Base-by-base conservation (phyloP, 1,140 invertebrate genomes). In the Akabosia matsudoensis region DNA sequence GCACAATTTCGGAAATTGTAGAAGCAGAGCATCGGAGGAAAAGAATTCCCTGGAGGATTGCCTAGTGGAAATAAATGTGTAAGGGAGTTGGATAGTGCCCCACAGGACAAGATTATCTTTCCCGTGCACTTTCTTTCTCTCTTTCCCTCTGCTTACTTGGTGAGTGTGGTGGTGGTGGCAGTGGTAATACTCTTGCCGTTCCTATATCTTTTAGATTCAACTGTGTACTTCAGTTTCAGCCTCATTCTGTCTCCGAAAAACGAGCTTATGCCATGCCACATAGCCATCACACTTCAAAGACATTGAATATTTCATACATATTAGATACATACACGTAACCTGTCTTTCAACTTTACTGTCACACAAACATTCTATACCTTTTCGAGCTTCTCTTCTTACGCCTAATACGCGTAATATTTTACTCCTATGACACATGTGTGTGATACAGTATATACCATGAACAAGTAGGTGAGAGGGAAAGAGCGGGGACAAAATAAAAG, bases 31-130 rank as follows among this genome's bases (percentile, higher is more conserved):
- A 72, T 16, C 34, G 37, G 26, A 72, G 33, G 33, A 51, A 72
- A 72, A 72, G 70, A 24, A 51, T 52, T 64, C 76, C 79, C 74
- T 73, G 30, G 26, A 33, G 79, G 76, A 78, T 76, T 77, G 70
- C 73, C 70, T 79, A 79, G 79, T 79, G 76, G 76, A 79, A 79
- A 79, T 78, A 79, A 79, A 79, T 79, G 79, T 77, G 76, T 78
- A 74, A 79, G 78, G 75, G 78, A 79, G 78, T 79, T 77, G 76
- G 74, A 74, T 74, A 64, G 28, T 74, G 76, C 70, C 79, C 79
- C 79, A 76, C n/a, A 72, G 76, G 79, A 78, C 70, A 34, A 78
- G 76, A 80, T 79, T 77, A 79, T 79, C 75, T 79, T 79, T 79
- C 74, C 77, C 72, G 73, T 78, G 76, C 77, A 76, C 76, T 76